Base-by-base conservation (phyloP, 2,888 invertebrate species). In the Epirrhoe tristata region DNA sequence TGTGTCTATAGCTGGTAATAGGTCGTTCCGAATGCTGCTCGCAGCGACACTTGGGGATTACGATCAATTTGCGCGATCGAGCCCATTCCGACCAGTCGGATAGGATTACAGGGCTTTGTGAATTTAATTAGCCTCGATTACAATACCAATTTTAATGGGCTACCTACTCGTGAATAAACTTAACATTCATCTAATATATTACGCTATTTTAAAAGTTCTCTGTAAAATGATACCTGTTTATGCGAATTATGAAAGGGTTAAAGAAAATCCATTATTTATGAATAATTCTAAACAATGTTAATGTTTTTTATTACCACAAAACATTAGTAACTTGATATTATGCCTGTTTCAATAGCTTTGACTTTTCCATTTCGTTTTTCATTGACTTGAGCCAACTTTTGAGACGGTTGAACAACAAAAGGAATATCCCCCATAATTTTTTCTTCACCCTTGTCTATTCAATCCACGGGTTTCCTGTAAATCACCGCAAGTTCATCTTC, bases 41-140 rank as follows among this genome's bases (percentile, higher is more conserved):
- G 48, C 70, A 59, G 67, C 60, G 46, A 58, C 59, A 57, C 63
- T 58, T 59, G 66, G 73, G 78, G 81, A 81, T 83, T 81, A 85
- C 83, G 79, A 79, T 77, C 80, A 82, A 85, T 85, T 84, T 81
- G 77, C 76, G 74, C 74, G 75, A 72, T 71, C 76, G 73, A 67
- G 73, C 66, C 74, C 69, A 74, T 75, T 71, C 73, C 71, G 69
- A 70, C 74, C 68, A 66, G 58, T 57, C 66, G 36, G 59, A 56
- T 68, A 61, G 77, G 74, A 77, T 77, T 77, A 78, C 71, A 62
- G 57, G 64, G 39, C 65, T 59, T 66, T 71, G 68, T 70, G 74
- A 72, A 74, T 74, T 72, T 70, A 72, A 74, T 74, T 74, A 74
- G 61, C 61, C 66, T 61, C 51, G 43, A 63, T 63, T 58, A 58